A percentile compares a stretch with the other conserved stretches of the same genome.
Evolutionary conservation across 2,113 vertebrate genomes (phyloP).

Genomic region (Cyprinodon tularosa): DNA sequence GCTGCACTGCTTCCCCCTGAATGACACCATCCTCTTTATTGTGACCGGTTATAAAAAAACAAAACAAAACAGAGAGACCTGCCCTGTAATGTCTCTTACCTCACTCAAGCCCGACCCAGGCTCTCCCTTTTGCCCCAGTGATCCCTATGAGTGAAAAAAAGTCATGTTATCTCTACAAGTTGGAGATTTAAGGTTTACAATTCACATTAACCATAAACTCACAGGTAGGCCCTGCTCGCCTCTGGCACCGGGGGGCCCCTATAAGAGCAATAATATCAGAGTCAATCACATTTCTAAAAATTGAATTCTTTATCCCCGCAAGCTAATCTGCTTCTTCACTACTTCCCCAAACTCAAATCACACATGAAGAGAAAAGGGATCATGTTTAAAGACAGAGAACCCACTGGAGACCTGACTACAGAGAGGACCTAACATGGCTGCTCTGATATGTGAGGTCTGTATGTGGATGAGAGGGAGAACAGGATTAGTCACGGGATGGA

Average conservation of each 20-base stretch:
- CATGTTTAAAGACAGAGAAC: constrained; percentile 62
- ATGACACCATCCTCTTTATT: constrained; percentile 16
- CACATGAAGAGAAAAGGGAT: constrained; percentile 48
- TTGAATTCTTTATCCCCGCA: constrained; percentile 21
- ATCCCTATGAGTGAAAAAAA: constrained; percentile 78
- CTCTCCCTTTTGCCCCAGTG: constrained; percentile 84
- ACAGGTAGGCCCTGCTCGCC: constrained; percentile 84
- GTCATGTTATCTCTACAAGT: background rate
- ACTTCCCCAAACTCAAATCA: constrained; percentile 51
- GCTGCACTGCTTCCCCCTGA: constrained; percentile 90
- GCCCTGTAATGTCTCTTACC: constrained; percentile 20
- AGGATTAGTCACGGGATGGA: constrained; percentile 64
- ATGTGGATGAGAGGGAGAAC: constrained; percentile 36
- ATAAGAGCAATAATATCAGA: constrained; percentile 34
- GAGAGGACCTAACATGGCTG: constrained; percentile 46
- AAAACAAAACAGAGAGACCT: background rate
- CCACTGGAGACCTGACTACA: constrained; percentile 43
- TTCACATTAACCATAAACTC: constrained; percentile 71
- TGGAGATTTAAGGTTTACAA: background rate
- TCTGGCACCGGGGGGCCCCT: constrained; percentile 81
- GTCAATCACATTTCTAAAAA: constrained; percentile 7
- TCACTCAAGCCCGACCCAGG: constrained; percentile 76
- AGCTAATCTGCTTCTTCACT: constrained; percentile 51
- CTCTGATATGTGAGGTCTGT: constrained; percentile 62
- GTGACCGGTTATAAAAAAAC: constrained; percentile 12